A percentile compares a stretch with the other conserved stretches of the same genome.
phyloP scores from a whole-genome alignment of 53 echinoderm and acorn worm species.

The Echinarachnius parma region DNA sequence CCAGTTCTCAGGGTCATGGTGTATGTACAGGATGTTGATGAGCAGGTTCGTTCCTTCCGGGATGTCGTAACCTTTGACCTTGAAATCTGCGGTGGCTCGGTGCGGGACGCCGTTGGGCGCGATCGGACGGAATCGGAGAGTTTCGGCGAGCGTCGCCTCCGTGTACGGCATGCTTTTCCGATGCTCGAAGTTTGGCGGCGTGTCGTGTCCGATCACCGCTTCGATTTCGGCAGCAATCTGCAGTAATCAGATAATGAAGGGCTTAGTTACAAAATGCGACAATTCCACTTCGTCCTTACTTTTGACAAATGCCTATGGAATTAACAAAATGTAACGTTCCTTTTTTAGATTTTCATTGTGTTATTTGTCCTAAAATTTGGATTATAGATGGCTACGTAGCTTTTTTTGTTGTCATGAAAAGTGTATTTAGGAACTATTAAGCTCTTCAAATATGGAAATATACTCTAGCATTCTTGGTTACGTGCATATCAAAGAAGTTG shows the following conservation, averaged over 20 bases:
- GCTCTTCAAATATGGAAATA: no score
- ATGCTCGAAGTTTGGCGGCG: constrained; percentile 1
- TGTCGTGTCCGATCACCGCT: neutral
- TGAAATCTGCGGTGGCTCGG: neutral
- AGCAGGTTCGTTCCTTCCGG: constrained; percentile 18
- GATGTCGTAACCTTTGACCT: constrained; percentile 36
- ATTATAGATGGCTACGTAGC: no score
- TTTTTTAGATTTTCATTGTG: no score
- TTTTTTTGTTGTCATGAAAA: no score
- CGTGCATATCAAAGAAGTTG: no score
- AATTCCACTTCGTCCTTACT: no score
- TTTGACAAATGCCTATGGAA: no score
- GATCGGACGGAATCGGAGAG: constrained; percentile 27
- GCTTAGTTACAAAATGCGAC: neutral
- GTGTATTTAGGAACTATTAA: no score
- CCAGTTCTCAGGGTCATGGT: constrained; percentile 48
- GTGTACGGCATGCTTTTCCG: constrained; percentile 28
- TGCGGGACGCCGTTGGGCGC: constrained; percentile 48
- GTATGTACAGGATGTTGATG: constrained; percentile 41
- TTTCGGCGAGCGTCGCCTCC: constrained; percentile 33
- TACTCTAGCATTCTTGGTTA: no score
- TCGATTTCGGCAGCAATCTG: constrained; percentile 17
- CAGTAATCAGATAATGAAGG: neutral
- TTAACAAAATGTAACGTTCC: no score
- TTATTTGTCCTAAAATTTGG: no score